Base-by-base conservation (phyloP, 2,113 vertebrate species). In the Tupaia tana region DNA sequence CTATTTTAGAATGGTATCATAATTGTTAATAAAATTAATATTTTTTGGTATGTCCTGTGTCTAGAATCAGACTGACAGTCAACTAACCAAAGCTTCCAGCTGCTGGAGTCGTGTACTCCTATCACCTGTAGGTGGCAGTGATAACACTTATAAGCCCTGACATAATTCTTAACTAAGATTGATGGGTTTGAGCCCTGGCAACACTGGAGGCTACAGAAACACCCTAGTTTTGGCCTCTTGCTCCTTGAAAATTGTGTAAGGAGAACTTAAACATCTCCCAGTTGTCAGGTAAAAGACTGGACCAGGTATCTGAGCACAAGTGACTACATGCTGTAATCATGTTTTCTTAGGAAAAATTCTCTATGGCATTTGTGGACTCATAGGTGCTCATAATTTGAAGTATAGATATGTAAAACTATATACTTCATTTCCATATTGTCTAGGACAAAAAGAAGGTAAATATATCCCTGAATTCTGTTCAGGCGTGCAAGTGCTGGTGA, bases 71-170 rank as follows among this genome's bases (percentile, higher is more conserved):
- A 59, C 59, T 29, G 69, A 69, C 58, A 80, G 9, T 0, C 0
- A 9, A n/a, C 22, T 74, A 54, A 61, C 54, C 43, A 18, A 29
- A 84, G 25, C 73, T 69, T 43, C 69, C 29, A 4, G 31, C 43
- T 29, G 70, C n/a, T 66, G 52, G 88, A 95, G 66, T 52, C 15
- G 6, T 91, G 70, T 79, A 86, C 73, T 74, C 31, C 31, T 16
- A 74, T 94, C 18, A n/a, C 96, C 97, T 89, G 91, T 97, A 98
- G 97, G 82, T 96, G 97, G 97, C 96, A 86, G 86, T 70, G 61
- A 58, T 16, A 94, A 81, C 94, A 96, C 93, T 94, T 84, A 16
- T 77, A 90, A 95, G 31, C 59, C 7, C 31, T 63, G 73, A 63
- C 52, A 7, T 56, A 10, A 10, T n/a, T 94, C 20, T 66, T 87